A percentile compares a stretch with the other conserved stretches of the same genome.
phyloP scores from a whole-genome alignment of 2,797 vertebrate genomes.

The Margarornis squamiger region DNA sequence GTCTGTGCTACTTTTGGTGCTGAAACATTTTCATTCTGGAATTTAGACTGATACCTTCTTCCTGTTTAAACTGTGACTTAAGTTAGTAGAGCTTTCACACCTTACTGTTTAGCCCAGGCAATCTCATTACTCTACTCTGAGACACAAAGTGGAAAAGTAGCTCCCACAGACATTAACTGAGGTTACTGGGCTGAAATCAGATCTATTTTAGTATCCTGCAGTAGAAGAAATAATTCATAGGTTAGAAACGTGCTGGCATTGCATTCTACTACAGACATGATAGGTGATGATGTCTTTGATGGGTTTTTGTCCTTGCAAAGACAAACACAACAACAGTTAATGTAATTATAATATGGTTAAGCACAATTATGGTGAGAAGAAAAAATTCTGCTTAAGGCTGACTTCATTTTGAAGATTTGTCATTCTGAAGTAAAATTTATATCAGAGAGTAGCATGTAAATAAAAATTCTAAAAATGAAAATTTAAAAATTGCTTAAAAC shows the following conservation, averaged over 20 bases:
- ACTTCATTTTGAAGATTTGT: neutral
- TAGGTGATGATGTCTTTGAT: neutral
- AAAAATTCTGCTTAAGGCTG: neutral
- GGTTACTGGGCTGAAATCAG: neutral
- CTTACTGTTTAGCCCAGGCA: neutral
- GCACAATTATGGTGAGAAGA: neutral
- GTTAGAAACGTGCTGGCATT: neutral
- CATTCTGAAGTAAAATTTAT: neutral
- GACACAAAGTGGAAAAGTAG: neutral
- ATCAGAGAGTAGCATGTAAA: neutral
- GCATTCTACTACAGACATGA: neutral
- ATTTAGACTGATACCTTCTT: neutral
- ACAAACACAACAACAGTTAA: neutral
- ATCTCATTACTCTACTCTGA: neutral
- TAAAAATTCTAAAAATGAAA: neutral
- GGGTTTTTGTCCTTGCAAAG: neutral
- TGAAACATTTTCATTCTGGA: neutral
- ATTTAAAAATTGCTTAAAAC: neutral
- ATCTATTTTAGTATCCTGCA: neutral
- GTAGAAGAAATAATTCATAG: neutral
- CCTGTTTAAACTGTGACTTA: neutral
- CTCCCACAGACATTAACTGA: neutral
- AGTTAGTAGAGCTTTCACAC: neutral
- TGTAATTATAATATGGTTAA: neutral
- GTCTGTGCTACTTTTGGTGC: neutral